Conservation (phyloP, 2,797 vertebrate species). For the Phyllotis vaccarum region DNA sequence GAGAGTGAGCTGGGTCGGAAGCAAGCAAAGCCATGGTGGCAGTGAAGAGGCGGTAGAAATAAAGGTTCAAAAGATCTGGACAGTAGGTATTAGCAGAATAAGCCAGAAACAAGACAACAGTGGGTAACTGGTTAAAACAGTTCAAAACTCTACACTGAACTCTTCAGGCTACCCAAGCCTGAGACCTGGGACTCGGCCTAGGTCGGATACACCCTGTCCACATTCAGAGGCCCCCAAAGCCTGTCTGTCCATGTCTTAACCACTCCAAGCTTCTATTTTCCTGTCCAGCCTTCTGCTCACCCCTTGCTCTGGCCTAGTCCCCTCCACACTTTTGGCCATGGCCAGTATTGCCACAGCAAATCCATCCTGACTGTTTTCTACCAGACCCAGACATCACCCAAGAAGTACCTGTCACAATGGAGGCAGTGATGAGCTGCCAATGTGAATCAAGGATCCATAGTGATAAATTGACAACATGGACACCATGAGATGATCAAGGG, state of each 20-base stretch:
- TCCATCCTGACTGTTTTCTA: neutral
- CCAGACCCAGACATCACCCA: neutral
- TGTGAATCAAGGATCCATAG: neutral
- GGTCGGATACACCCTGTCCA: neutral
- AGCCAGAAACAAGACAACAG: neutral
- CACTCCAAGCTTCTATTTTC: neutral
- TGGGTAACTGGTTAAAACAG: neutral
- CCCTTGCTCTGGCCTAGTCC: neutral
- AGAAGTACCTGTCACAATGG: neutral
- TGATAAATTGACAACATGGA: neutral
- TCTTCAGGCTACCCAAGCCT: neutral
- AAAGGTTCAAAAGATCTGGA: constrained; percentile 47
- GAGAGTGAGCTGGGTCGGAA: constrained; percentile 41
- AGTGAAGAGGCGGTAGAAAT: neutral
- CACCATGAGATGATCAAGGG: neutral
- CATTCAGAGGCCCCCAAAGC: neutral
- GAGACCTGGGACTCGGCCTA: neutral
- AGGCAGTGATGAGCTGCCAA: neutral
- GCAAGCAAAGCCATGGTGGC: constrained; percentile 15
- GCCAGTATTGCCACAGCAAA: neutral
- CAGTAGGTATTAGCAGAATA: constrained; percentile 24
- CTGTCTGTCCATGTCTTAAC: neutral
- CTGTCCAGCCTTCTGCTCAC: neutral
- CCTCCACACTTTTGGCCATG: neutral
- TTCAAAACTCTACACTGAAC: neutral